These are phyloP conservation scores for Cylindroiulus punctatus DNA, from an alignment of 2,888 invertebrate genomes.

Conservation along the genomic window DNA sequence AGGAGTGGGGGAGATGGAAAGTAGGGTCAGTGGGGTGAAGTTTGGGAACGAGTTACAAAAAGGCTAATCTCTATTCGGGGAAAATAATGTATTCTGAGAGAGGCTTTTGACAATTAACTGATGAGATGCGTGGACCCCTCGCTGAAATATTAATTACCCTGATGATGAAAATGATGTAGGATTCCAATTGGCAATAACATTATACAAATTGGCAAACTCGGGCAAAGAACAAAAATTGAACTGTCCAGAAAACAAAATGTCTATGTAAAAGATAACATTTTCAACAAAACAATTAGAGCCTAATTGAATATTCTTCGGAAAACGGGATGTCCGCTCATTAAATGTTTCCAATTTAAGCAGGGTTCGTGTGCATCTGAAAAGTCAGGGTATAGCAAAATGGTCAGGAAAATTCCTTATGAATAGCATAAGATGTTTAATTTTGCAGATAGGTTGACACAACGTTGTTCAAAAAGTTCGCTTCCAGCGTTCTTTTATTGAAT, in stretches of 20 bases:
- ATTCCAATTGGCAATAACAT: conserved; percentile 36
- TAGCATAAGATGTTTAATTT: no score
- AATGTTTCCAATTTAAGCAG: neutral
- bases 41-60: conserved; percentile 25
- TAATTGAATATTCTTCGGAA: neutral
- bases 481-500: no score
- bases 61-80: conserved; percentile 29
- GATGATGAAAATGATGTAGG: conserved; percentile 43
- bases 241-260: conserved; percentile 23
- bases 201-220: conserved; percentile 30
- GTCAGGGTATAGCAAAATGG: no score
- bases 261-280: neutral
- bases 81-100: conserved; percentile 7
- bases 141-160: conserved; percentile 43
- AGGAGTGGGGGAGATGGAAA: neutral
- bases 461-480: no score
- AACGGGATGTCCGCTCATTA: neutral
- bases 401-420: no score
- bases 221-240: conserved; percentile 13
- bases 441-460: no score
- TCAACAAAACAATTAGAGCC: neutral
- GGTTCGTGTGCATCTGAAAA: no score
- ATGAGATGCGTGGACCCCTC: conserved; percentile 36
- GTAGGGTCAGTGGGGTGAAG: neutral
- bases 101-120: conserved; percentile 39